Percentiles rank a stretch among this genome's conserved stretches.
Conservation (phyloP, 2,113 vertebrate species). For the Sus scrofa region DNA sequence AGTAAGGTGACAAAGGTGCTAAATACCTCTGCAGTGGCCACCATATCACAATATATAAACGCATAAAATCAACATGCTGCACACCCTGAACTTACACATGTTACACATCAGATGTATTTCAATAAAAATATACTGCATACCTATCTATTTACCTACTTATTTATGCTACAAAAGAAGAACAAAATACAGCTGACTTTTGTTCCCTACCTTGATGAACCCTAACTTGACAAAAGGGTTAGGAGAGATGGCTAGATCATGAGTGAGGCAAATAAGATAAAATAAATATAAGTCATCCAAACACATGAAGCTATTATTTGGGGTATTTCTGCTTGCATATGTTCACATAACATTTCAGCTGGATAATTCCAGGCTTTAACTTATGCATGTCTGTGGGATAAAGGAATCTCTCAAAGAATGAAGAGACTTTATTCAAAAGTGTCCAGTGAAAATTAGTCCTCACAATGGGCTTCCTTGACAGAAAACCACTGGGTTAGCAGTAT, state of each 20-base stretch:
- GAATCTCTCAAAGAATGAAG: constrained; percentile 62
- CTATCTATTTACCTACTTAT: background rate
- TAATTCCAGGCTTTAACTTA: constrained; percentile 63
- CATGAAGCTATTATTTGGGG: constrained; percentile 17
- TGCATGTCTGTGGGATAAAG: constrained; percentile 49
- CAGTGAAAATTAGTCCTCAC: constrained; percentile 69
- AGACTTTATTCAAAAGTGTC: constrained; percentile 74
- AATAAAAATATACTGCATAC: background rate
- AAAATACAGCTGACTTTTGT: background rate
- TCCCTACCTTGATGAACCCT: background rate
- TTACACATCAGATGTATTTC: background rate
- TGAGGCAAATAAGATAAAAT: background rate
- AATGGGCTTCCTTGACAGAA: constrained; percentile 77
- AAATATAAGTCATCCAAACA: background rate
- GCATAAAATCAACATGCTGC: background rate
- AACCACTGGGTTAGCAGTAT: constrained; percentile 67
- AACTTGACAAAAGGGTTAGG: background rate
- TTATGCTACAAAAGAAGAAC: background rate
- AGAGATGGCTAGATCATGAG: background rate
- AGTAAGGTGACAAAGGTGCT: background rate
- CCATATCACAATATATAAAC: background rate
- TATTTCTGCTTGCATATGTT: constrained; percentile 18
- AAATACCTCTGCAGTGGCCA: background rate
- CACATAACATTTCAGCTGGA: constrained; percentile 50
- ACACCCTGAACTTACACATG: background rate